Percentiles rank a stretch among this genome's conserved stretches.
Conservation (phyloP, 2,797 vertebrate genomes). For the Centroberyx gerrardi region DNA sequence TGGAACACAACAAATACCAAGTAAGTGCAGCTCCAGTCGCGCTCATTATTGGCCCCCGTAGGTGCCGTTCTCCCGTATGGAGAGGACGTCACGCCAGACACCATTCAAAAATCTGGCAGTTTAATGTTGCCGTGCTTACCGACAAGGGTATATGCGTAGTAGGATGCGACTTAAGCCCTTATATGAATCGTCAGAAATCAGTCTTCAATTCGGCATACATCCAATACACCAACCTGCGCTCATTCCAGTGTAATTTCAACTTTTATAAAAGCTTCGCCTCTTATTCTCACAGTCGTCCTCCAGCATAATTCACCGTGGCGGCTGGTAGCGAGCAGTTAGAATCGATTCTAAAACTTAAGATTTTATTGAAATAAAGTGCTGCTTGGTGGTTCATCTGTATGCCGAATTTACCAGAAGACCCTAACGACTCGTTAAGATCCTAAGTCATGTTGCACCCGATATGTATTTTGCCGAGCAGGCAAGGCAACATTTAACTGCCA, state of each 20-base stretch:
- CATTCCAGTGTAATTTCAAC: no score
- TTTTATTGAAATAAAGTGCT: background rate
- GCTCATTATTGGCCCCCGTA: slow-evolving; percentile 8
- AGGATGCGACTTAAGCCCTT: background rate
- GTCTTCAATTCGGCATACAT: background rate
- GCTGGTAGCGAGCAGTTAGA: background rate
- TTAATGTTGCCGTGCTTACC: background rate
- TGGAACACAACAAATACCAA: slow-evolving; percentile 99
- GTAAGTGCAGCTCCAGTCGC: slow-evolving; percentile 85
- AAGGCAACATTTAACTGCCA: background rate
- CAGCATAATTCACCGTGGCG: background rate
- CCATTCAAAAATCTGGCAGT: slow-evolving; percentile 26
- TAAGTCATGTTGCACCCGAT: background rate
- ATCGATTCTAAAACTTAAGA: background rate
- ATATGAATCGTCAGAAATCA: background rate
- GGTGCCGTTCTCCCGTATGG: slow-evolving; percentile 7
- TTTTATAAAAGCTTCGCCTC: no score
- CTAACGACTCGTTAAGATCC: background rate
- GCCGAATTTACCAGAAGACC: background rate
- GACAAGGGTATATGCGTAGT: background rate
- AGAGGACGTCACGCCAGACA: slow-evolving; percentile 5
- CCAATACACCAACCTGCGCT: no score
- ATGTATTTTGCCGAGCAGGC: no score
- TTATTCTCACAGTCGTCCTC: background rate
- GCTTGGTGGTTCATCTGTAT: background rate